Conservation (phyloP, 2,797 vertebrate species). For the Lepilemur septentrionalis region DNA sequence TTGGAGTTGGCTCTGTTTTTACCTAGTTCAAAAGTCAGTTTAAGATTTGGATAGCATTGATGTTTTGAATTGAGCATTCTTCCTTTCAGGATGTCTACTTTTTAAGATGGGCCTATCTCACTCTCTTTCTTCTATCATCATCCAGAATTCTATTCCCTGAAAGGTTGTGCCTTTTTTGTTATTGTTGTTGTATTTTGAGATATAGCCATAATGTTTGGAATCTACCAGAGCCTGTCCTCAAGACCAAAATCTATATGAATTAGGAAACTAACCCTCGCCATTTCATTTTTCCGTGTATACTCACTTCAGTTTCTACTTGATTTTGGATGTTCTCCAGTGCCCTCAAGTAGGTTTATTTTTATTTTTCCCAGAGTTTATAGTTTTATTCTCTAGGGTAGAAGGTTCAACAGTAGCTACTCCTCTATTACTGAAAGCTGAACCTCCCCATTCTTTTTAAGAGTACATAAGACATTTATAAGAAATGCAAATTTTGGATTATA, state of each 20-base stretch:
- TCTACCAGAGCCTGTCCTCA: background rate
- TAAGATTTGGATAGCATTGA: background rate
- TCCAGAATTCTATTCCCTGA: background rate
- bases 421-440: background rate
- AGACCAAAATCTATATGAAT: background rate
- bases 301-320: background rate
- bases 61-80: background rate
- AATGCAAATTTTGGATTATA: background rate
- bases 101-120: background rate
- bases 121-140: background rate
- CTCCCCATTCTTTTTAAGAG: background rate
- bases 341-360: background rate
- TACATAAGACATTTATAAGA: background rate
- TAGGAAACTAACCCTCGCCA: background rate
- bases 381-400: background rate
- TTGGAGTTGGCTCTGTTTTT: background rate
- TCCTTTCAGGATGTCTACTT: background rate
- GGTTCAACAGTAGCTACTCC: background rate
- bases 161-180: background rate
- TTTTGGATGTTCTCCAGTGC: background rate
- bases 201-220: background rate
- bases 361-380: background rate
- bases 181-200: background rate
- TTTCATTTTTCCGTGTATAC: background rate
- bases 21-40: background rate